phyloP scores from a whole-genome alignment of 2,888 invertebrate genomes.

The Desoria tigrina region DNA sequence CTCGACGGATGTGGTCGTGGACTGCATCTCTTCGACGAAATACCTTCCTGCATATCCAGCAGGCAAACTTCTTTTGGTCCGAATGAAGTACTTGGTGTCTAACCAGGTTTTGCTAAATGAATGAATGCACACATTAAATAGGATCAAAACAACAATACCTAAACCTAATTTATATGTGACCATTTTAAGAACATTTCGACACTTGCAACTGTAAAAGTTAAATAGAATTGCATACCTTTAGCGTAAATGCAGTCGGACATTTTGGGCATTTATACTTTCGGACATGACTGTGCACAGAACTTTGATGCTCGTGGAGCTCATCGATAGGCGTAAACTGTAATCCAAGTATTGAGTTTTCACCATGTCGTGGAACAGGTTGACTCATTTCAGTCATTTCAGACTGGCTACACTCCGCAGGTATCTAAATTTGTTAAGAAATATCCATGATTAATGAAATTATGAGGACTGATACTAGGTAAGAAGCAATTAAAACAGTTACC shows the following conservation, averaged over 20 bases:
- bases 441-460: no score
- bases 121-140: not conserved
- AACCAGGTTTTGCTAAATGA: conserved; percentile 44
- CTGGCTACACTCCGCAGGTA: conserved; percentile 35
- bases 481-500: no score
- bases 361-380: conserved; percentile 6
- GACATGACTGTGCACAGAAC: conserved; percentile 42
- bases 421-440: conserved; percentile 25
- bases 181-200: not conserved
- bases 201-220: not conserved
- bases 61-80: conserved; percentile 43
- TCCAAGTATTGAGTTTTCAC: not conserved
- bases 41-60: conserved; percentile 42
- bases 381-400: conserved; percentile 21
- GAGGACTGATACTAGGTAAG: no score
- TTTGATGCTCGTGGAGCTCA: conserved; percentile 46
- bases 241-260: conserved; percentile 51
- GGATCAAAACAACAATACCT: not conserved
- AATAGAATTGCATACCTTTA: conserved; percentile 26
- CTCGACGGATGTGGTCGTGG: conserved; percentile 45
- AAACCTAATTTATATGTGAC: not conserved
- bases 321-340: conserved; percentile 35
- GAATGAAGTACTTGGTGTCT: conserved; percentile 49
- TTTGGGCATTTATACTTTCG: conserved; percentile 46
- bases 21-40: conserved; percentile 49